These are phyloP conservation scores for Theocolax elegans DNA, from an alignment of 1,140 invertebrate genomes.

Conservation along the genomic window DNA sequence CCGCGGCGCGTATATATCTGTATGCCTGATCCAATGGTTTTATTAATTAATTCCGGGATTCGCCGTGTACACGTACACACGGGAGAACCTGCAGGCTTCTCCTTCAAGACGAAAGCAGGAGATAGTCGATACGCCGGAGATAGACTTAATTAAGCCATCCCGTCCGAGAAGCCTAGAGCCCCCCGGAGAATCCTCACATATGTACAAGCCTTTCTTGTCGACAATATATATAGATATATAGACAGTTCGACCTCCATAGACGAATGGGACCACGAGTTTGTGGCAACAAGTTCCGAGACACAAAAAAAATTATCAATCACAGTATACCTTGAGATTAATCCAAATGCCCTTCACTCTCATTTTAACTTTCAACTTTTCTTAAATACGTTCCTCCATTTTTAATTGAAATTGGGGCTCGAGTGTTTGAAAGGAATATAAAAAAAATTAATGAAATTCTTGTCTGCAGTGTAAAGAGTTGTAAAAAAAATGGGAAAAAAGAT, in stretches of 20 bases:
- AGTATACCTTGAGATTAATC: too few relatives aligned
- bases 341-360: too few relatives aligned
- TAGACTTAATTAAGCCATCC: conserved; percentile 31
- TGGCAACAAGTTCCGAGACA: background rate
- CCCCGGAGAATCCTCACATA: conserved; percentile 1
- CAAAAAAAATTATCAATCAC: conserved; percentile 4
- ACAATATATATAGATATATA: background rate
- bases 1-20: background rate
- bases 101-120: background rate
- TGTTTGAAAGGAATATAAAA: too few relatives aligned
- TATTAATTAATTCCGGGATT: conserved; percentile 19
- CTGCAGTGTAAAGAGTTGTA: background rate
- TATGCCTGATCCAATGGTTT: background rate
- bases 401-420: too few relatives aligned
- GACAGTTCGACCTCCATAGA: background rate
- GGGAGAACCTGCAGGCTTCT: background rate
- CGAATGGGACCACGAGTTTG: conserved; percentile 1
- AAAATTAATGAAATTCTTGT: background rate
- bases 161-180: background rate
- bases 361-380: too few relatives aligned
- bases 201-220: conserved; percentile 1
- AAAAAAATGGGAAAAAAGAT: background rate
- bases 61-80: background rate
- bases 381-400: too few relatives aligned
- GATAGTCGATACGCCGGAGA: conserved; percentile 19